phyloP scores from a whole-genome alignment of 2,888 invertebrate genomes.

The Eupithecia subfuscata region DNA sequence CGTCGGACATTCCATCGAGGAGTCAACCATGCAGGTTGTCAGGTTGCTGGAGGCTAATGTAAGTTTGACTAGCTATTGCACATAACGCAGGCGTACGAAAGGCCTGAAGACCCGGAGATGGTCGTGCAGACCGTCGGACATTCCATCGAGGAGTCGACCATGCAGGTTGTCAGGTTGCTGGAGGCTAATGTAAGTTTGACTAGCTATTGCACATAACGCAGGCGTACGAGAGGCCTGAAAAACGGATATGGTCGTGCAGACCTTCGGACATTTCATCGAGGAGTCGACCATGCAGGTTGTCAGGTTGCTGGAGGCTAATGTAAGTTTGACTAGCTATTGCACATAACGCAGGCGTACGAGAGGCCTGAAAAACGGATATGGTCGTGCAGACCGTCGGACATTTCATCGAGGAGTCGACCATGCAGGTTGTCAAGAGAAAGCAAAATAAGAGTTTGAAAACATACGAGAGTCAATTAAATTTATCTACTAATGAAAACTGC shows the following conservation, averaged over 20 bases:
- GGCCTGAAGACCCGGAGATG: conserved; percentile 93
- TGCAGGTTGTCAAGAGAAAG: conserved; percentile 95
- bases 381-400: conserved; percentile 92
- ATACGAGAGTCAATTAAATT: too few species aligned
- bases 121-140: conserved; percentile 92
- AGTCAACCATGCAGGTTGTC: conserved; percentile 94
- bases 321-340: conserved; percentile 66
- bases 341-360: conserved; percentile 95
- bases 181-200: conserved; percentile 86
- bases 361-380: conserved; percentile 93
- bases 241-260: conserved; percentile 94
- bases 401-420: conserved; percentile 93
- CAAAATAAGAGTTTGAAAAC: too few species aligned
- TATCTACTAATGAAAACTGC: too few species aligned
- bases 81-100: conserved; percentile 96
- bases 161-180: conserved; percentile 92
- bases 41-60: conserved; percentile 91
- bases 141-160: conserved; percentile 93
- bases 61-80: conserved; percentile 61
- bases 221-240: conserved; percentile 92
- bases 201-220: conserved; percentile 89
- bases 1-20: conserved; percentile 90
- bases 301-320: conserved; percentile 90
- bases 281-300: conserved; percentile 95
- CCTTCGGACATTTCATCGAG: conserved; percentile 91